These are phyloP conservation scores for Agapornis roseicollis DNA, from an alignment of 2,113 vertebrate genomes.

Conservation along the genomic window DNA sequence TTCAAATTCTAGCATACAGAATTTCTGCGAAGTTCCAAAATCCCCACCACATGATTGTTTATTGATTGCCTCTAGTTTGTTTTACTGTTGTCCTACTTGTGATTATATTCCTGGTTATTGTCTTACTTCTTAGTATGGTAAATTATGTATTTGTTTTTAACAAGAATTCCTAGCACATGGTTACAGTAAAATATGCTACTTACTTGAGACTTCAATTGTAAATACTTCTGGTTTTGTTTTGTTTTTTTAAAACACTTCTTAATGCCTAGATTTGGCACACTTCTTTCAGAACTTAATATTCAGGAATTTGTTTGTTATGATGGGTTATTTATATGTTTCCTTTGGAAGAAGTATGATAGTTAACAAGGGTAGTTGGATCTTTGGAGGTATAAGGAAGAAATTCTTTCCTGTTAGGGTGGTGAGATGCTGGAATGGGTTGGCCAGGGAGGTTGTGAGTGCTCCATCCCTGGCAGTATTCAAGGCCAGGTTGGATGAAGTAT, in stretches of 20 bases:
- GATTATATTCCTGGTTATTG: not conserved
- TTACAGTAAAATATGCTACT: not conserved
- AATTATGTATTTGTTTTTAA: not conserved
- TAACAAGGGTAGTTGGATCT: not conserved
- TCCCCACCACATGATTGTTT: not conserved
- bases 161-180: not conserved
- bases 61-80: not conserved
- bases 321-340: not conserved
- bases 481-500: too few species aligned
- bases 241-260: not conserved
- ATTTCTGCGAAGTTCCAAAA: not conserved
- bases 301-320: not conserved
- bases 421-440: too few species aligned
- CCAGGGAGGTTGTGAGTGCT: too few species aligned
- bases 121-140: not conserved
- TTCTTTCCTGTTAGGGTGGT: too few species aligned
- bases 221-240: not conserved
- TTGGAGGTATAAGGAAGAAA: too few species aligned
- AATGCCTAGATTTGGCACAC: not conserved
- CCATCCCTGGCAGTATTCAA: too few species aligned
- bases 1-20: not conserved
- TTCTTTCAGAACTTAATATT: not conserved
- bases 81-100: not conserved
- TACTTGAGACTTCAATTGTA: not conserved
- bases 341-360: not conserved